Conservation (phyloP, 2,113 vertebrate species). For the Bufo bufo region DNA sequence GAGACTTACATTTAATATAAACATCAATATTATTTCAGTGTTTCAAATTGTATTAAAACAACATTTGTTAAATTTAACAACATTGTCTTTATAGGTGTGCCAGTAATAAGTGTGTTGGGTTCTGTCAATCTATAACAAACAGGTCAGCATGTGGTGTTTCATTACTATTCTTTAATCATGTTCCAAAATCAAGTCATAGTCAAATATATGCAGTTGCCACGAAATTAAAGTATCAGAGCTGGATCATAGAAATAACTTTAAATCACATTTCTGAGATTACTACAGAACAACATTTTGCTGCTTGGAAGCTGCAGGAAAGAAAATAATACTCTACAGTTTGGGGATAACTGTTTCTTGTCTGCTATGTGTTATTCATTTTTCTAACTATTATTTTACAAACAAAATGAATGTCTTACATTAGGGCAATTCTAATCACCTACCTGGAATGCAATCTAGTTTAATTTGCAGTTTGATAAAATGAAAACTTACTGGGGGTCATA, state of each 20-base stretch:
- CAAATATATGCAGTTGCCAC: neutral
- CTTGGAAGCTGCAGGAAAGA: neutral
- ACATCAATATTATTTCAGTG: neutral
- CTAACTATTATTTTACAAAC: neutral
- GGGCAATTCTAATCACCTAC: neutral
- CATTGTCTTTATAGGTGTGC: neutral
- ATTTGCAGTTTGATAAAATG: too few relatives aligned
- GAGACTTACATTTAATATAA: neutral
- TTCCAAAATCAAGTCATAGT: neutral
- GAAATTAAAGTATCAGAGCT: neutral
- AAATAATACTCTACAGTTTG: neutral
- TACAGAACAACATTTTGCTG: neutral
- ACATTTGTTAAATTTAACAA: neutral
- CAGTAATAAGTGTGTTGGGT: neutral
- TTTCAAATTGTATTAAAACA: neutral
- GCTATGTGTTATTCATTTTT: neutral
- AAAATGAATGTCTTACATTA: neutral
- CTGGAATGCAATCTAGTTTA: neutral
- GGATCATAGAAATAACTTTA: neutral
- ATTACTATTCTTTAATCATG: neutral
- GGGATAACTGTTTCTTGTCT: neutral
- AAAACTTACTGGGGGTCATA: too few relatives aligned
- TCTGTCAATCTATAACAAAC: neutral
- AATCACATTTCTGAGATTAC: slow-evolving; percentile 5
- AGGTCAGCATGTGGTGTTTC: neutral